Percentiles rank a stretch among this genome's conserved stretches.
Evolutionary conservation across 53 echinoderm and acorn worm species (phyloP).

Genomic region (Paelopatides confundens): DNA sequence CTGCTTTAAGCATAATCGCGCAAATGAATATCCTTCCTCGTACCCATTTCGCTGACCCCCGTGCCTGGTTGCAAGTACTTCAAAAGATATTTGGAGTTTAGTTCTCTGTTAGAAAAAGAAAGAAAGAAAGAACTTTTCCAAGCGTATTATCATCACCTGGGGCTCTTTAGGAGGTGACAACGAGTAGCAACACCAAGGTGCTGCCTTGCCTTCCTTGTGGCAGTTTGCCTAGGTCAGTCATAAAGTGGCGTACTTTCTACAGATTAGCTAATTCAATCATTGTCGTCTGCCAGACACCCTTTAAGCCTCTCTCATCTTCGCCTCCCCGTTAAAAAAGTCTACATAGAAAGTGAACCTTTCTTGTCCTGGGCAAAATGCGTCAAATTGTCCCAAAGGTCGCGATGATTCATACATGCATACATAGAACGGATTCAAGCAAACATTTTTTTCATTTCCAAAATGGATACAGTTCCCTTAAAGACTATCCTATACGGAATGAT

Average conservation of each 20-base stretch:
- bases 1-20: no score
- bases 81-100: no score
- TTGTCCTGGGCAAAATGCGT: neutral
- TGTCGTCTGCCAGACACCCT: neutral
- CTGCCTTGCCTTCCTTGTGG: neutral
- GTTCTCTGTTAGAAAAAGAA: neutral
- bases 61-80: no score
- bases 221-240: neutral
- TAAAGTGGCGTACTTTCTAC: neutral
- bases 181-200: conserved; percentile 8
- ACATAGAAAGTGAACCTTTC: neutral
- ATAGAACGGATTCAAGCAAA: neutral
- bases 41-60: no score
- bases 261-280: conserved; percentile 22
- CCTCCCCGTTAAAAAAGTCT: neutral
- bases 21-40: no score
- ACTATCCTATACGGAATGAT: neutral
- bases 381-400: conserved; percentile 23
- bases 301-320: neutral
- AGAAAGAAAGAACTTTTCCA: neutral
- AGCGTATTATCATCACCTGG: neutral
- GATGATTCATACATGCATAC: conserved; percentile 16
- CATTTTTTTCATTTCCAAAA: conserved; percentile 1
- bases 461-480: conserved; percentile 12
- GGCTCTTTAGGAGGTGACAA: neutral